phyloP scores from a whole-genome alignment of 2,888 invertebrate genomes.

The Athalia circularis region DNA sequence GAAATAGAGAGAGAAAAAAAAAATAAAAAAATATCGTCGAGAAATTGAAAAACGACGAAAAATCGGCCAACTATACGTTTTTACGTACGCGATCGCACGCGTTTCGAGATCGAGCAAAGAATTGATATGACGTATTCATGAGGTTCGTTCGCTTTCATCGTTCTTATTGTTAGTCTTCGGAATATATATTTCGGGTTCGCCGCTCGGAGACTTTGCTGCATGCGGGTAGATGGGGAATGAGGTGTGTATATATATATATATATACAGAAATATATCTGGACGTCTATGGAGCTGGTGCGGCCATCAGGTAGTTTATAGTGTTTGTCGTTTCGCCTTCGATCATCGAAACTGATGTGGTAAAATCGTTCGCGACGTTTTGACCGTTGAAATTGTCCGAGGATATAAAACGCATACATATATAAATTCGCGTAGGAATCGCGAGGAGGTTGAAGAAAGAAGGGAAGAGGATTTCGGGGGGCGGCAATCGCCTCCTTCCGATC shows the following conservation, averaged over 20 bases:
- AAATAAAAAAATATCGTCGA: background rate
- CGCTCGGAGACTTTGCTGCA: background rate
- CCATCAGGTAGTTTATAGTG: no score
- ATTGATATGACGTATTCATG: constrained; percentile 39
- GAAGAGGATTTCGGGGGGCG: background rate
- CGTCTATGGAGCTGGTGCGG: background rate
- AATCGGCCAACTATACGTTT: background rate
- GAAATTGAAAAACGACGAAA: background rate
- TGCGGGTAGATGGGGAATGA: background rate
- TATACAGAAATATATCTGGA: background rate
- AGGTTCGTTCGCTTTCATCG: background rate
- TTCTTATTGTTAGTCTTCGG: background rate
- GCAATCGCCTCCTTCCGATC: constrained; percentile 1
- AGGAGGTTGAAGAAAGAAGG: background rate
- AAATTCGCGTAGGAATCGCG: constrained; percentile 17
- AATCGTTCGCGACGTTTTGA: constrained; percentile 5
- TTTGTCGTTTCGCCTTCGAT: constrained; percentile 11
- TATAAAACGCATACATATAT: no score
- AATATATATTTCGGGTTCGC: background rate
- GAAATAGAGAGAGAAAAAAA: background rate
- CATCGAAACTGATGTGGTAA: background rate
- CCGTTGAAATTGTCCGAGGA: background rate
- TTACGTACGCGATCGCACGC: background rate
- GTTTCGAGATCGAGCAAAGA: constrained; percentile 12
- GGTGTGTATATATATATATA: constrained; percentile 10